phyloP scores from a whole-genome alignment of 2,888 invertebrate genomes.

The Phytoseiulus persimilis region DNA sequence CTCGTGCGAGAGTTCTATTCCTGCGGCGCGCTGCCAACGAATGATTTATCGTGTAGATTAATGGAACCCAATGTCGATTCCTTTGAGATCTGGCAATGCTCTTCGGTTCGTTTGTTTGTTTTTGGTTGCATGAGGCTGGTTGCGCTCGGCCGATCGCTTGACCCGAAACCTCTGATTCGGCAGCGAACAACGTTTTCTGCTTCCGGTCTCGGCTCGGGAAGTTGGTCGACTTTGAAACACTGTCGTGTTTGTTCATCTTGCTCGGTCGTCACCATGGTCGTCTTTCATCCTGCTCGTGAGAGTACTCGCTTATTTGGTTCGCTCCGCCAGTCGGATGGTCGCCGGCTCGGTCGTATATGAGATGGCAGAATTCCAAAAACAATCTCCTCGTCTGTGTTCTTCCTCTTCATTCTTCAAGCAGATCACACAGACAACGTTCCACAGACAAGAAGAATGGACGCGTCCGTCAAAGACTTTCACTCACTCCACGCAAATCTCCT shows the following conservation, averaged over 20 bases:
- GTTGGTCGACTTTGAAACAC: background rate
- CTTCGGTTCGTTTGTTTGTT: background rate
- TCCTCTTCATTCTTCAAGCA: background rate
- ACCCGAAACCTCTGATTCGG: background rate
- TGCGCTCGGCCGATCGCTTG: background rate
- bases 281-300: background rate
- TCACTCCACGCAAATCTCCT: background rate
- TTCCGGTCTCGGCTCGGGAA: background rate
- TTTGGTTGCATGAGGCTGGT: background rate
- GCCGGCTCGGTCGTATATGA: background rate
- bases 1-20: background rate
- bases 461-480: background rate
- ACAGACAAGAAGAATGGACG: background rate
- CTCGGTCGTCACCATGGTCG: background rate
- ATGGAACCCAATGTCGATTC: background rate
- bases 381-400: background rate
- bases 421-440: background rate
- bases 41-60: background rate
- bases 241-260: background rate
- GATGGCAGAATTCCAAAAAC: slow-evolving; percentile 5
- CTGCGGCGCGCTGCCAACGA: background rate
- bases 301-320: background rate
- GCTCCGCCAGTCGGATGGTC: background rate
- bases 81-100: background rate
- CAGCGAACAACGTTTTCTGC: background rate